A percentile compares a stretch with the other conserved stretches of the same genome.
These are phyloP conservation scores for Digitonthophagus gazella DNA, from an alignment of 2,888 invertebrate genomes.

Conservation along the genomic window DNA sequence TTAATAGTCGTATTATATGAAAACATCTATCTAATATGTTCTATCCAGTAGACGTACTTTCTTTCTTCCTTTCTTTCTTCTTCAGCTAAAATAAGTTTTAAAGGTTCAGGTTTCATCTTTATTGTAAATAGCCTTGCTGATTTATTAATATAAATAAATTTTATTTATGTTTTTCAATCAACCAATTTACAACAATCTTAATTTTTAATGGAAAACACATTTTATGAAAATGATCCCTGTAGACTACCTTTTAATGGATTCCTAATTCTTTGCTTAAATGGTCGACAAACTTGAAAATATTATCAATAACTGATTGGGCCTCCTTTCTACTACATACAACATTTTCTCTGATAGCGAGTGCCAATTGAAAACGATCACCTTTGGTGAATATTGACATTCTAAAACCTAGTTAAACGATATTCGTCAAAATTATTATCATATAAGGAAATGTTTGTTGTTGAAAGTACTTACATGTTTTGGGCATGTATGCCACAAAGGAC, in stretches of 20 bases:
- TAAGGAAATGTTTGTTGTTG: not conserved
- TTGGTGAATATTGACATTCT: not conserved
- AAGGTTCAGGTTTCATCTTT: no score
- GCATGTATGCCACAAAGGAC: not conserved
- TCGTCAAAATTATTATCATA: not conserved
- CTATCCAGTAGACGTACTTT: no score
- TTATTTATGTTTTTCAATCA: no score
- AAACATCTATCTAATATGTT: no score
- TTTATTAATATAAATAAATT: no score
- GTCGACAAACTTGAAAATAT: conserved; percentile 2
- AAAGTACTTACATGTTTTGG: not conserved
- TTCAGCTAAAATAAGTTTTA: no score
- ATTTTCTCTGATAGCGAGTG: not conserved
- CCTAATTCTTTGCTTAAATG: not conserved
- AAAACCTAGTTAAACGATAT: not conserved
- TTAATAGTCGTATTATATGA: no score
- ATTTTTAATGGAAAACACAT: no score
- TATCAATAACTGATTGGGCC: not conserved
- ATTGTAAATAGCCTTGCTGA: no score
- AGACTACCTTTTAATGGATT: not conserved
- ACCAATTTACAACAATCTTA: no score
- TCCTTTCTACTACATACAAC: not conserved
- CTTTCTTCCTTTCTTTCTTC: no score
- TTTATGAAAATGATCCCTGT: no score
- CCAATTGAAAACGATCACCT: conserved; percentile 6